A percentile compares a stretch with the other conserved stretches of the same genome.
These are phyloP conservation scores for Atta texana DNA, from an alignment of 1,140 invertebrate genomes.

Conservation along the genomic window DNA sequence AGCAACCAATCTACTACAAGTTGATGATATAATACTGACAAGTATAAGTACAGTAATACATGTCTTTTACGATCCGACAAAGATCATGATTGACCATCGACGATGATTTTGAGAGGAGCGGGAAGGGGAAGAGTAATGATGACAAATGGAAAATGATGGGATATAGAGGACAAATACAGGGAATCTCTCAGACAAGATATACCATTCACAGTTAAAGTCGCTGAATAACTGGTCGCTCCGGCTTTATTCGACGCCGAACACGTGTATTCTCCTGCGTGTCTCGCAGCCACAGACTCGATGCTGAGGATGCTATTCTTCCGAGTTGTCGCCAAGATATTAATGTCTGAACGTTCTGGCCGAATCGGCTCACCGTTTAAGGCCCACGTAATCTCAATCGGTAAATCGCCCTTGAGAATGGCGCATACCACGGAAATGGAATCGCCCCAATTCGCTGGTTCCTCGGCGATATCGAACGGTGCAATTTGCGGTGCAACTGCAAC, in stretches of 20 bases:
- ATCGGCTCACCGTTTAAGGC: conserved; percentile 83
- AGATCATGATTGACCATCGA: conserved; percentile 55
- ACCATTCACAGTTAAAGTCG: conserved; percentile 90
- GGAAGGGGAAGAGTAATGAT: neutral
- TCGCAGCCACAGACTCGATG: conserved; percentile 90
- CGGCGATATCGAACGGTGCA: conserved; percentile 85
- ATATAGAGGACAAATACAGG: conserved; percentile 7
- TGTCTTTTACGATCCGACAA: neutral
- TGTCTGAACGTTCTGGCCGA: conserved; percentile 76
- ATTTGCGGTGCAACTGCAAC: conserved; percentile 86
- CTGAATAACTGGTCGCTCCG: conserved; percentile 88
- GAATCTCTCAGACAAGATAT: conserved; percentile 68
- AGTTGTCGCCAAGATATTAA: conserved; percentile 82
- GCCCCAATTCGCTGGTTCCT: conserved; percentile 86
- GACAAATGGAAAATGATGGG: neutral
- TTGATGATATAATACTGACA: too few relatives aligned
- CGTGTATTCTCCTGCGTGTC: conserved; percentile 90
- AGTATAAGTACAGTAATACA: neutral
- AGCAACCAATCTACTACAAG: conserved; percentile 8
- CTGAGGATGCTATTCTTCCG: conserved; percentile 89
- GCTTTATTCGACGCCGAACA: conserved; percentile 89
- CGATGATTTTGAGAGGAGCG: neutral
- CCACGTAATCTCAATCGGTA: conserved; percentile 88
- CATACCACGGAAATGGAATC: conserved; percentile 87
- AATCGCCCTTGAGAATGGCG: conserved; percentile 88